Evolutionary conservation across 2,797 vertebrate genomes (phyloP), one percentile per base, ranked within the genome.

Genomic region (Nyctalus aviator): DNA sequence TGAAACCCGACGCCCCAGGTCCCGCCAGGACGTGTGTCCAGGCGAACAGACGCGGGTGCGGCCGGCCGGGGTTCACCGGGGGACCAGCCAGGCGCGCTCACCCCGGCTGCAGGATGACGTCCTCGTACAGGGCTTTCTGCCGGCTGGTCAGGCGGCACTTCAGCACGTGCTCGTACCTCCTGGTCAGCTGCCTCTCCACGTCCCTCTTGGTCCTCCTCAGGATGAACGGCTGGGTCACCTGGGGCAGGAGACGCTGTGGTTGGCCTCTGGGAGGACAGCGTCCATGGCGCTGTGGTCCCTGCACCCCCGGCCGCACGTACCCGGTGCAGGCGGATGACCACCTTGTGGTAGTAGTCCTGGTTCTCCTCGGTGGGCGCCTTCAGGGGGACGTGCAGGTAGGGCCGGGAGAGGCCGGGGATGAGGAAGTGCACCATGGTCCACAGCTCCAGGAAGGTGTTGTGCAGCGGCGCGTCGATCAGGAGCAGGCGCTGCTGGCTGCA

Each of bases 371-470:
- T 98, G 88, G 98, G 98, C 0, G 99, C 98, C 76, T 98, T 98
- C 53, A 99, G 98, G 0, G 98, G 98, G 84, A 99, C 99, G 97
- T 99, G 99, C 57, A 99, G 97, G 96, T 98, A 99, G 9, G 98
- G 95, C 9, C 98, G 98, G 79, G 99, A 99, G 97, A 99, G 98
- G 78, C 99, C 99, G 3, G 99, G 99, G 90, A 99, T 97, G 69
- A 99, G 98, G 97, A 99, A 99, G 98, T 99, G 98, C 91, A 99
- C 99, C 99, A 99, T 98, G 94, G 99, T 99, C 99, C 99, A 99
- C 94, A 99, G 97, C 95, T 99, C 99, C 97, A 99, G 98, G 62
- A 99, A 98, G 21, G 99, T 99, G 89, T 99, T 99, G 95, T 99
- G 99, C 50, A 99, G 98, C 59, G 99, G 99, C 0, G 97, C 98